Evolutionary conservation across 2,888 invertebrate species (phyloP).

Genomic region (Alentia gelatinosa): DNA sequence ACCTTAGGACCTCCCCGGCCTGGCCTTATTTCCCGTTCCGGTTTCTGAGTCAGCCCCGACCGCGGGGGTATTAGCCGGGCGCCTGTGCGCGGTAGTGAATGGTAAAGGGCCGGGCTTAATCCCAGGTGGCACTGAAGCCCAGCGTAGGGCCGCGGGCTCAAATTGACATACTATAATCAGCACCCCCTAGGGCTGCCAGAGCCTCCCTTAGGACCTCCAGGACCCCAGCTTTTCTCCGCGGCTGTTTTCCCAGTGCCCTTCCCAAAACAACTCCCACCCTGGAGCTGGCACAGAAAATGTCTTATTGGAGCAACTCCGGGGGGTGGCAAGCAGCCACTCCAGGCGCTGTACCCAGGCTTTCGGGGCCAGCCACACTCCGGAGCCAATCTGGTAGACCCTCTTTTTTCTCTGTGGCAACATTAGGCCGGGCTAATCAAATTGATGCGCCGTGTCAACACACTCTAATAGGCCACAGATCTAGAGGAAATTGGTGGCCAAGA

Average conservation of each 20-base stretch:
- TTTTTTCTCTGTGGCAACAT: slow-evolving; percentile 12
- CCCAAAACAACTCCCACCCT: background rate
- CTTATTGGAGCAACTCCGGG: background rate
- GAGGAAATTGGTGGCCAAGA: slow-evolving; percentile 27
- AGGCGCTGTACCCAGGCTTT: background rate
- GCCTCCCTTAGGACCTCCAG: background rate
- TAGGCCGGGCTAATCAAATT: slow-evolving; percentile 28
- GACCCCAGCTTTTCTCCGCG: background rate
- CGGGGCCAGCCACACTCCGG: background rate
- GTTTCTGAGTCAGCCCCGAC: background rate
- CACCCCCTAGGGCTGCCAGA: background rate
- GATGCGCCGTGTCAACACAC: slow-evolving; percentile 27
- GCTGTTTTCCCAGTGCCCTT: background rate
- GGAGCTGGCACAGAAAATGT: background rate
- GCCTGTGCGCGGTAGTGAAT: background rate
- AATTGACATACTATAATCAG: slow-evolving; percentile 19
- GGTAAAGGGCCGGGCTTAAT: background rate
- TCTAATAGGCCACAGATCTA: slow-evolving; percentile 24
- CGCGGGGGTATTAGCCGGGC: background rate
- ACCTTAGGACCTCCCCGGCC: background rate
- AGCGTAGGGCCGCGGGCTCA: background rate
- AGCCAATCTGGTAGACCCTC: background rate
- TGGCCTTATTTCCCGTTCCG: background rate
- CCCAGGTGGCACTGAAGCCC: background rate
- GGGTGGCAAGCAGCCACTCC: background rate